Conservation (phyloP, 2,797 vertebrate species). For the Rhynchonycteris naso region DNA sequence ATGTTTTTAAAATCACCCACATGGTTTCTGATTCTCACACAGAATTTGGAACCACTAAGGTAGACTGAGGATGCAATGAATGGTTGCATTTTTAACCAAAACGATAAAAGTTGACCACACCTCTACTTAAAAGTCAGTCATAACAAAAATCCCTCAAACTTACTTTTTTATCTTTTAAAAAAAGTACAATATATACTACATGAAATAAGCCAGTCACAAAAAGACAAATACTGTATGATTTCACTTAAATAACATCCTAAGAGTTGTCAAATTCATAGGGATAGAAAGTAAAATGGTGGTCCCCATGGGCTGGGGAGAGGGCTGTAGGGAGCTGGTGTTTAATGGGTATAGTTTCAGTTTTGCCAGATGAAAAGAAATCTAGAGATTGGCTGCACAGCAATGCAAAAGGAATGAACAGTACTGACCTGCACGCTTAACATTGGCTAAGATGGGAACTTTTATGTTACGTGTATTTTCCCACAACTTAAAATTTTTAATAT, state of each 20-base stretch:
- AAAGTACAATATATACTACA: not conserved
- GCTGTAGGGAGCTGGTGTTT: not conserved
- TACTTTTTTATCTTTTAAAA: not conserved
- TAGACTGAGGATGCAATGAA: not conserved
- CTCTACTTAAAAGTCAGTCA: slow-evolving; percentile 21
- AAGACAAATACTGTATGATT: not conserved
- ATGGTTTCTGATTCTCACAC: not conserved
- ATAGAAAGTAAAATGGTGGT: not conserved
- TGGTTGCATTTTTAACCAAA: not conserved
- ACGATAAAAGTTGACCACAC: not conserved
- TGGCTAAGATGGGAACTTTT: not conserved
- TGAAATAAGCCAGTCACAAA: not conserved
- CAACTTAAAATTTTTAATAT: not conserved
- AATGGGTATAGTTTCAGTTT: not conserved
- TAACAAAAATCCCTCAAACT: not conserved
- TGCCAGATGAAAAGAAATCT: not conserved
- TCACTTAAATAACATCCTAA: not conserved
- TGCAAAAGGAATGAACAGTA: not conserved
- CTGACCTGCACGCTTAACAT: not conserved
- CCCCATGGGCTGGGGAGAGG: no score
- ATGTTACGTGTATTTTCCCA: not conserved
- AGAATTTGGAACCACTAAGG: not conserved
- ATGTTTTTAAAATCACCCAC: not conserved
- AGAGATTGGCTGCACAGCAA: not conserved
- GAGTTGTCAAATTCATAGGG: not conserved